Percentiles rank a stretch among this genome's conserved stretches.
Conservation (phyloP, 2,888 invertebrate genomes). For the Acanthosepion lycidas region DNA sequence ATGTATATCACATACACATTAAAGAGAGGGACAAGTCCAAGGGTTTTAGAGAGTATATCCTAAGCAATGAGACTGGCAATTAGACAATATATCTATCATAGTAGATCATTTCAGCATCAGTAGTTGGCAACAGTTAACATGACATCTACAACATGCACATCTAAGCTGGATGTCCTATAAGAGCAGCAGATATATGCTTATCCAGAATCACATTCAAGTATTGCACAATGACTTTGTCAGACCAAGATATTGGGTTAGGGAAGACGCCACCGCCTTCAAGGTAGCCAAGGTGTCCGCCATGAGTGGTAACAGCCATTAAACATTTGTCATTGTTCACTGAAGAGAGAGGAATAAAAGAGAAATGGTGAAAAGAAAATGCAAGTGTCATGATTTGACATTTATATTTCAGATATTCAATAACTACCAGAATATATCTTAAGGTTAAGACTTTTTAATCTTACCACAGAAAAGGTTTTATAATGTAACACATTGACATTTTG, state of each 20-base stretch:
- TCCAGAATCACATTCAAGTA: constrained; percentile 78
- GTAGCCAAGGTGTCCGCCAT: constrained; percentile 95
- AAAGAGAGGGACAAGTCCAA: too few relatives aligned
- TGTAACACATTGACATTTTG: too few relatives aligned
- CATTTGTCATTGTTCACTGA: constrained; percentile 68
- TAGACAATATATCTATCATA: background rate
- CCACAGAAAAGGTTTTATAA: too few relatives aligned
- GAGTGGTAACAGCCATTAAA: constrained; percentile 87
- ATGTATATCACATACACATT: background rate
- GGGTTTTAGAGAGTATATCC: background rate
- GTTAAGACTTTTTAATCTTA: too few relatives aligned
- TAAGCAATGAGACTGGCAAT: background rate
- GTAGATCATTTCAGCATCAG: constrained; percentile 16
- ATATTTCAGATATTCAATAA: too few relatives aligned
- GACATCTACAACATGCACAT: background rate
- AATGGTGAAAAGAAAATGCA: background rate
- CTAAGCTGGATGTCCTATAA: background rate
- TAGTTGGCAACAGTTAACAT: background rate
- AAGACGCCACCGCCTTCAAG: constrained; percentile 91
- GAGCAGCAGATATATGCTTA: background rate
- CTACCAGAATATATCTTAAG: too few relatives aligned
- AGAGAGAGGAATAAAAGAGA: background rate
- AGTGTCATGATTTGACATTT: background rate
- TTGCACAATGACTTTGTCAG: constrained; percentile 90
- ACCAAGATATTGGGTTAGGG: constrained; percentile 93